Percentiles rank a stretch among this genome's conserved stretches.
phyloP scores from a whole-genome alignment of 2,113 vertebrate species.

The Leptocoma aspasia region DNA sequence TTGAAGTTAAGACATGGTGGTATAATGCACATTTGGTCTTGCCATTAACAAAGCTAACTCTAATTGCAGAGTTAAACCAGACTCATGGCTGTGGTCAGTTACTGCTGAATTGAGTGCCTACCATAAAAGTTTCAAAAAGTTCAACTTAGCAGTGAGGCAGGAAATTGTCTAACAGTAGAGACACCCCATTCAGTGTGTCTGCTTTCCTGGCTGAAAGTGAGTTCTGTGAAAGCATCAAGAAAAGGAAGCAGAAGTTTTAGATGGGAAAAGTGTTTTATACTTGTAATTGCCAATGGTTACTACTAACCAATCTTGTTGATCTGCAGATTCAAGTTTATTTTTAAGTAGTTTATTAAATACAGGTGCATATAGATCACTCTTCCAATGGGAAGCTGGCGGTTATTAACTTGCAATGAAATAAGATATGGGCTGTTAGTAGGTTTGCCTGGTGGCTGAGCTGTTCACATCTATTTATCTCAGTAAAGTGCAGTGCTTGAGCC shows the following conservation, averaged over 20 bases:
- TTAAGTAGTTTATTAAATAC: background rate
- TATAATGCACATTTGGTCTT: background rate
- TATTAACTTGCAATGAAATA: background rate
- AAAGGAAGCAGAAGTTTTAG: background rate
- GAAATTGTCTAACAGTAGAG: background rate
- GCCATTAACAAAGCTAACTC: background rate
- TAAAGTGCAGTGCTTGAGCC: background rate
- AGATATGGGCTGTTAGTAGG: background rate
- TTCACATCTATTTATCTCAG: background rate
- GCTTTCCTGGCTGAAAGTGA: background rate
- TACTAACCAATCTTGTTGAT: background rate
- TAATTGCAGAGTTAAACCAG: background rate
- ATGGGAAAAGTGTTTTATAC: background rate
- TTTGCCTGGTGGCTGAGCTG: background rate
- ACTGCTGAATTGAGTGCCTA: background rate
- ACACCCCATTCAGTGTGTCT: background rate
- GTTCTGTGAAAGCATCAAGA: background rate
- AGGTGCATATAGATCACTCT: background rate
- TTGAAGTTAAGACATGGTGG: background rate
- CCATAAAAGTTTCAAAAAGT: background rate
- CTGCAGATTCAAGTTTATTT: background rate
- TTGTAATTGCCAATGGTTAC: background rate
- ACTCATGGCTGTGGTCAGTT: background rate
- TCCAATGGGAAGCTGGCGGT: background rate
- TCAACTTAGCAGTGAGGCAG: background rate